A percentile compares a stretch with the other conserved stretches of the same genome.
Evolutionary conservation across 2,113 vertebrate genomes (phyloP).

Genomic region (Tamias sibiricus): DNA sequence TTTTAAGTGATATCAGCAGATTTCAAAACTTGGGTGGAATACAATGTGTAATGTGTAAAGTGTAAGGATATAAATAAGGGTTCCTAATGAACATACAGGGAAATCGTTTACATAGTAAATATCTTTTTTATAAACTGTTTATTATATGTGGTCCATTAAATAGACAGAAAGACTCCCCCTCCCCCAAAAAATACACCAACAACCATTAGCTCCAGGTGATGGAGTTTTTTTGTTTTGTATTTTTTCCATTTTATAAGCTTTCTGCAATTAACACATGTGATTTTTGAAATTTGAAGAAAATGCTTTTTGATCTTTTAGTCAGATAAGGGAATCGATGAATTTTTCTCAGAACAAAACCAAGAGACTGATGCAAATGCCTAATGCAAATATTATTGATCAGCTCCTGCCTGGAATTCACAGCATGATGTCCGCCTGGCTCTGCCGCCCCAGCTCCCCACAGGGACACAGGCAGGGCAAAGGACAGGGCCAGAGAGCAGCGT

Average conservation of each 20-base stretch:
- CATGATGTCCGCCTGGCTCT: slow-evolving; percentile 62
- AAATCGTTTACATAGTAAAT: not conserved
- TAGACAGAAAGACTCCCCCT: not conserved
- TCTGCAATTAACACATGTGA: not conserved
- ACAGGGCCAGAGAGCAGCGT: slow-evolving; percentile 89
- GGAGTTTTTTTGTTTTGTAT: not conserved
- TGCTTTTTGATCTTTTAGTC: not conserved
- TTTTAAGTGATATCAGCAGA: slow-evolving; percentile 5
- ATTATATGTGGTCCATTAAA: not conserved
- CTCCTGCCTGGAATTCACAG: slow-evolving; percentile 76
- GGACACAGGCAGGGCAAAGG: slow-evolving; percentile 86
- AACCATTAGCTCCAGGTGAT: not conserved
- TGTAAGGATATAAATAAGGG: not conserved
- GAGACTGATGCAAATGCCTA: slow-evolving; percentile 21
- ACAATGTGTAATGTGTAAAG: not conserved
- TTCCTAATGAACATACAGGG: not conserved
- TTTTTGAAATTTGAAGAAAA: not conserved
- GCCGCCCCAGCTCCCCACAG: slow-evolving; percentile 77
- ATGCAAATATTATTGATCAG: slow-evolving; percentile 72
- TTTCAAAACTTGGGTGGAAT: not conserved
- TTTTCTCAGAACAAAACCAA: not conserved
- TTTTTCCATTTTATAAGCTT: not conserved
- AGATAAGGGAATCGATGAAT: not conserved
- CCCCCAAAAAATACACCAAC: not conserved
- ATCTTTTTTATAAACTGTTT: not conserved